These are phyloP conservation scores for Sebastes trivittatus DNA, from an alignment of 2,797 vertebrate genomes.

Conservation along the genomic window DNA sequence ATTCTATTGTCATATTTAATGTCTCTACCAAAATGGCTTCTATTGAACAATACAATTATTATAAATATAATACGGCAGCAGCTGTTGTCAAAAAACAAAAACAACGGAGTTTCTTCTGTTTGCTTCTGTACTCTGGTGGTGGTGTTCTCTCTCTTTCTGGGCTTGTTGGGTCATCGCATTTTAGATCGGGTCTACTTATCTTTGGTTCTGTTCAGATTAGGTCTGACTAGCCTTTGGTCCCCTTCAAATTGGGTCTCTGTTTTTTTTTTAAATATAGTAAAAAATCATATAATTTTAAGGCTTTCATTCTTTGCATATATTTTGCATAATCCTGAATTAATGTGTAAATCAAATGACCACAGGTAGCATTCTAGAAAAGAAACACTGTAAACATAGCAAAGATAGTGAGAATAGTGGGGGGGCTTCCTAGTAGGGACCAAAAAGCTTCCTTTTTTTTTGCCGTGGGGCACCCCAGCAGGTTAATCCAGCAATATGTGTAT, in stretches of 20 bases:
- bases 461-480: background rate
- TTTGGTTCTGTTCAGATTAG: background rate
- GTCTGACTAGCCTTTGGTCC: too few relatives aligned
- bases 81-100: too few relatives aligned
- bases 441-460: background rate
- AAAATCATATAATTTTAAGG: background rate
- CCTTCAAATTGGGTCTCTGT: background rate
- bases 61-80: too few relatives aligned
- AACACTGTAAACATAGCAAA: background rate
- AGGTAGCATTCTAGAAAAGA: background rate
- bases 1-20: too few relatives aligned
- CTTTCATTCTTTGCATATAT: background rate
- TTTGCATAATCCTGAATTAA: background rate
- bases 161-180: too few relatives aligned
- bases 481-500: constrained; percentile 19
- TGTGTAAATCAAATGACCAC: background rate
- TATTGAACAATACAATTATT: too few relatives aligned
- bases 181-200: too few relatives aligned
- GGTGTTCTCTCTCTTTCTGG: background rate
- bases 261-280: too few relatives aligned
- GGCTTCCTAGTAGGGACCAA: background rate
- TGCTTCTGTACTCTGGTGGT: background rate
- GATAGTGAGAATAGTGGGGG: background rate
- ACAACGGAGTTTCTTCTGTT: too few relatives aligned
- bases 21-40: too few relatives aligned